Base-by-base conservation (phyloP, 2,888 invertebrate species). In the Tiliacea citrago region DNA sequence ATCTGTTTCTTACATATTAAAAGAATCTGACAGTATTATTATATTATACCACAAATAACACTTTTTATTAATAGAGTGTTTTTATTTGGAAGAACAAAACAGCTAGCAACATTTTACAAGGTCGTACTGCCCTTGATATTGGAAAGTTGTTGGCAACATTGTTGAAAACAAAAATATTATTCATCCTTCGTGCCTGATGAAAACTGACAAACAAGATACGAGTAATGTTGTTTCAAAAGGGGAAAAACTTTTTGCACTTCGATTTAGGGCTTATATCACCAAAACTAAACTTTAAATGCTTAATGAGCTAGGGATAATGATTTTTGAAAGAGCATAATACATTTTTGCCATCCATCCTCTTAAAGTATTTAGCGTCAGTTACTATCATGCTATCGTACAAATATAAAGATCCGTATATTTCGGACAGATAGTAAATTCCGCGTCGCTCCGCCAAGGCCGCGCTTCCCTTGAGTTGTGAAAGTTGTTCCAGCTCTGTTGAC, bases 381-480 rank as follows among this genome's bases (percentile, higher is more conserved):
- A 29, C 6, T 39, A 58, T 61, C 24, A 45, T 16, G 13, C 1
- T 42, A 57, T 45, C 39, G 24, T 53, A 45, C 42, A 35, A 39
- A 24, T n/a, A 13, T 65, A 65, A 53, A 68, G 39, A 73, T 53
- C 49, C 55, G 63, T 66, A 73, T 68, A 63, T 74, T 71, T 75
- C 35, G 63, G 68, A 72, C 63, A n/a, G 47, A 77, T 74, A 81
- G 78, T 75, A 76, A 79, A 86, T 68, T 77, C 68, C 75, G 82
- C 74, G 69, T 75, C 58, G 58, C 58, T 61, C 66, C 69, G 29
- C 69, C 94, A 95, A 95, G 95, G 95, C 91, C 94, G 79, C 75
- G 84, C 82, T 90, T 93, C 94, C 95, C 94, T 95, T 95, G 94
- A 93, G 91, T 94, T 93, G 94, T 94, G 96, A 95, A 95, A 95